Evolutionary conservation across 2,888 invertebrate genomes (phyloP), one percentile per base, ranked within the genome.

Genomic region (Mycalesis mineus): DNA sequence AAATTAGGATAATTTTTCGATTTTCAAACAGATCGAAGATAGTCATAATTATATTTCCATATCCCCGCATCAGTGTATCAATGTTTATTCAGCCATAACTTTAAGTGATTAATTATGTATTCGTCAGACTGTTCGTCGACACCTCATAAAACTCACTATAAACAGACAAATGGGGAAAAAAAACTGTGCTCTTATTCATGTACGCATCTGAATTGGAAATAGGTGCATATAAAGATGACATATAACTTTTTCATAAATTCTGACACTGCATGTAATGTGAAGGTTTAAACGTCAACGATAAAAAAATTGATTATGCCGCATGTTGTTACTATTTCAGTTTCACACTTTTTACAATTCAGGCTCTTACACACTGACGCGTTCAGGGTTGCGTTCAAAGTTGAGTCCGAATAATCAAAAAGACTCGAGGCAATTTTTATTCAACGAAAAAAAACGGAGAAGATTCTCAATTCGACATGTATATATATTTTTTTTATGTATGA

Each of bases 81-180:
- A 22, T 39, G 22, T 49, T 49, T 39, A 49, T 14, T 47, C 39
- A 39, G 29, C 36, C 41, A 51, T 29, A 40, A 17, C 15, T 31
- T 37, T 28, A 14, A 42, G 31, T 29, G 42, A 60, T 60, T 54
- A 57, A 49, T 60, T 60, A 57, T 60, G 57, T 57, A 60, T 60
- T 39, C 57, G 13, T 41, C 28, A 36, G 39, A 45, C 57, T 49
- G 53, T 42, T 49, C 52, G 53, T 50, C 44, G 50, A 60, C 60
- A 60, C 53, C 57, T 53, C 44, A 57, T 60, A 60, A 60, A 60
- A 57, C 53, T 49, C 13, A 14, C 60, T 57, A 28, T 60, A 57
- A 49, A 60, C 53, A 57, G 60, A 15, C 13, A 15, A 36, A 8
- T 7, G 14, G 6, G 44, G 44, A 39, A 39, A 57, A n/a, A 60